Percentiles rank a stretch among this genome's conserved stretches.
These are phyloP conservation scores for Polymixis flavicincta DNA, from an alignment of 2,888 invertebrate genomes.

Conservation along the genomic window DNA sequence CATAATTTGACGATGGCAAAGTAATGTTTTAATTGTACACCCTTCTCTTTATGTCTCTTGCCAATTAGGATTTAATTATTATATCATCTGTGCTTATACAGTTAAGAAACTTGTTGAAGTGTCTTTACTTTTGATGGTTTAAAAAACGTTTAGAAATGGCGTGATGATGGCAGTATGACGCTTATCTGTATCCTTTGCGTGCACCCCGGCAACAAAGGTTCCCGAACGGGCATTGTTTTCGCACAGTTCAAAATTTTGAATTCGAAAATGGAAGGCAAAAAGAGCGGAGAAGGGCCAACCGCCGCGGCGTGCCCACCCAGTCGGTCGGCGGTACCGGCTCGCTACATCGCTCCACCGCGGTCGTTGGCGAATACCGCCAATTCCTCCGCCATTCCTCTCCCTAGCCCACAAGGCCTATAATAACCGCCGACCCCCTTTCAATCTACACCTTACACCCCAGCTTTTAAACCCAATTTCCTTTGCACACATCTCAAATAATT, in stretches of 20 bases:
- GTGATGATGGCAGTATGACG: constrained; percentile 71
- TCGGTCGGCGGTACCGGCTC: constrained; percentile 78
- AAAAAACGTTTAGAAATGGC: constrained; percentile 59
- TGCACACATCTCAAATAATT: constrained; percentile 74
- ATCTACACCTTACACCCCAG: constrained; percentile 69
- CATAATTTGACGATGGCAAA: constrained; percentile 85
- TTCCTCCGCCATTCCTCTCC: constrained; percentile 83
- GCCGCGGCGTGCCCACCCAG: constrained; percentile 88
- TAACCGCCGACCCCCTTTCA: constrained; percentile 61
- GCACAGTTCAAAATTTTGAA: constrained; percentile 79
- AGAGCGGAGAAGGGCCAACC: constrained; percentile 79
- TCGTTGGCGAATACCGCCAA: constrained; percentile 90
- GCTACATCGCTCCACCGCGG: constrained; percentile 83
- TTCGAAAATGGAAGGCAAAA: constrained; percentile 84
- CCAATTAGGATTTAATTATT: constrained; percentile 84
- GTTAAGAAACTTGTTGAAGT: constrained; percentile 36
- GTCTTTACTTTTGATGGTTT: constrained; percentile 1
- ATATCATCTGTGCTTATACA: constrained; percentile 75
- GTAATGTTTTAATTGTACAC: constrained; percentile 89
- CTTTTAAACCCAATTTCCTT: constrained; percentile 68
- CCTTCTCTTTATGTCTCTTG: constrained; percentile 79
- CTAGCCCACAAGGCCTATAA: constrained; percentile 80
- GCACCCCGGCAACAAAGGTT: constrained; percentile 67
- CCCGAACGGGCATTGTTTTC: constrained; percentile 74
- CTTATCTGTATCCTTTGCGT: constrained; percentile 71